These are phyloP conservation scores for Nomada hirtipes DNA, from an alignment of 2,888 invertebrate species.

Conservation along the genomic window DNA sequence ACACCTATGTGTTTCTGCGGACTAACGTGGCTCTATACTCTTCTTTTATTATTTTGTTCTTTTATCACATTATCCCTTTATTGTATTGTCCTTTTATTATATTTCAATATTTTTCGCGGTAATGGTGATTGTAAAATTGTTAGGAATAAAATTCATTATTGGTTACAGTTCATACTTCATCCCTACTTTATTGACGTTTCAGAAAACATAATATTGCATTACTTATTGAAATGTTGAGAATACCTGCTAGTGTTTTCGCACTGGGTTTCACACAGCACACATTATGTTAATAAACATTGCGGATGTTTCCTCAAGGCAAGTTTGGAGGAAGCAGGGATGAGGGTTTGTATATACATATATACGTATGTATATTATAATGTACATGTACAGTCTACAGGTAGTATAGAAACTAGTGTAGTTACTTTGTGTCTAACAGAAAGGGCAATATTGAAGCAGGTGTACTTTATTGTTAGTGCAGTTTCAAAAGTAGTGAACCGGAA, in stretches of 20 bases:
- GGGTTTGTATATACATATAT: neutral
- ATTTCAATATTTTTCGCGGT: no score
- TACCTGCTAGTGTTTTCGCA: neutral
- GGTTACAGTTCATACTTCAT: no score
- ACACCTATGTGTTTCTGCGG: no score
- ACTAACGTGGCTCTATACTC: no score
- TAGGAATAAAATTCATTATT: no score
- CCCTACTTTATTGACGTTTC: no score
- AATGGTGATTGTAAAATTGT: no score
- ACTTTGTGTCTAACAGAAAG: neutral
- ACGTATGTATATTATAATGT: neutral
- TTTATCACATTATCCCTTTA: no score
- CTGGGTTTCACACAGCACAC: neutral
- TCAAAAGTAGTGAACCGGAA: neutral
- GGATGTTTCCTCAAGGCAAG: neutral
- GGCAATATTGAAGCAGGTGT: constrained; percentile 9
- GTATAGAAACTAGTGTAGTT: neutral
- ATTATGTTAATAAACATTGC: neutral
- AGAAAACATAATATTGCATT: no score
- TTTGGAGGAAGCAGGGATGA: neutral
- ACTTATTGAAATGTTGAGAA: neutral
- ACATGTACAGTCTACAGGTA: neutral
- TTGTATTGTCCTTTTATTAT: no score
- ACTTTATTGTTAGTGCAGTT: neutral
- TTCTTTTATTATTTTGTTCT: no score